Base-by-base conservation (phyloP, 2,113 vertebrate species). In the Ictalurus punctatus region DNA sequence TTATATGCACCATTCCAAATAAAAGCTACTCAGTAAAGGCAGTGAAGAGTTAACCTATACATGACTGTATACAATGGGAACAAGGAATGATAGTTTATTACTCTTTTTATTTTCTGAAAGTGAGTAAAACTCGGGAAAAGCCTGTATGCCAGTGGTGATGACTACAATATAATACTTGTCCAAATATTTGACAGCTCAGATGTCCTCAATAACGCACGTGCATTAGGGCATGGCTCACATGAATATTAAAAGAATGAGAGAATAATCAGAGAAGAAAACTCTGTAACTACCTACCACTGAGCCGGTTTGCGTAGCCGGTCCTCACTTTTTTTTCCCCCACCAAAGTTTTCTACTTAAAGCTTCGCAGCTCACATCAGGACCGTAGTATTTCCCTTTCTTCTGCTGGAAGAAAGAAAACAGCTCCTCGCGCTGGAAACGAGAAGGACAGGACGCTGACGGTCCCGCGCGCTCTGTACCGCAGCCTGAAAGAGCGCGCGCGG, bases 401-500 rank as follows among this genome's bases (percentile, higher is more conserved):
- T 84, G 21, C 59, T 65, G 80, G 12, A 37, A 34, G 4, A 12
- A 27, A 2, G 30, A 59, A 82, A 23, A 56, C 52, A 17, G 30
- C 52, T 37, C 5, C 56, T 4, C 21, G 56, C 80, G 1, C 12
- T 25, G 6, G 34, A 61, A 83, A 25, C 12, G 34, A 58, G 61
- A 8, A 12, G 4, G 56, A 83, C 82, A 58, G 71, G 85, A 44
- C 30, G 73, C 34, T 4, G 71, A 76, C 0, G 67, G 71, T 86
- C 85, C 85, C 71, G 71, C 19, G 44, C 85, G 71, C 85, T 59
- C 71, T 27, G 30, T 59, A 59, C 76, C 67, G 82, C 82, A 61
- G 59, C 37, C 34, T 7, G 10, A 44, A 13, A 84, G 82, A 40
- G 59, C 59, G 82, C 34, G 34, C 23, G 59, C 34, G 56, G 9